A percentile compares a stretch with the other conserved stretches of the same genome.
These are phyloP conservation scores for Lucilia sericata DNA, from an alignment of 1,140 invertebrate genomes.

Conservation along the genomic window DNA sequence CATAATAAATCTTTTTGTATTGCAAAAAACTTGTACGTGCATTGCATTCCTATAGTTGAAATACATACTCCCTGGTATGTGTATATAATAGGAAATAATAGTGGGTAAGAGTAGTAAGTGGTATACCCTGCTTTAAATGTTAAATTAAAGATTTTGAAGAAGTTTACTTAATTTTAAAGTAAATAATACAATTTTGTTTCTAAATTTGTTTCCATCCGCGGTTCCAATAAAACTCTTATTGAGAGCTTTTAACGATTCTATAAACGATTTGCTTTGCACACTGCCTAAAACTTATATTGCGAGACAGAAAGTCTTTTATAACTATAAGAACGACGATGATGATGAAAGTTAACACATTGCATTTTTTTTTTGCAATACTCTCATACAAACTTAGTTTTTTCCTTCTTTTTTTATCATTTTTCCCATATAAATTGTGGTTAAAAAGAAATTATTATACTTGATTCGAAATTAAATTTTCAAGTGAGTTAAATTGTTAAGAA, in stretches of 20 bases:
- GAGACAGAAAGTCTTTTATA: background rate
- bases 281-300: background rate
- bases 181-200: too few relatives aligned
- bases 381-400: background rate
- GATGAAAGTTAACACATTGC: slow-evolving; percentile 26
- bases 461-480: slow-evolving; percentile 8
- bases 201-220: too few relatives aligned
- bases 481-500: slow-evolving; percentile 18
- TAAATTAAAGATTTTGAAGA: too few relatives aligned
- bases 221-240: too few relatives aligned
- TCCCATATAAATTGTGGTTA: background rate
- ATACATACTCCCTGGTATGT: background rate
- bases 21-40: slow-evolving; percentile 26
- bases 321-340: background rate
- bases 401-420: background rate
- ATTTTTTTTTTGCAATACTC: background rate
- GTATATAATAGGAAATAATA: too few relatives aligned
- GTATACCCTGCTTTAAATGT: too few relatives aligned
- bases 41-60: slow-evolving; percentile 10
- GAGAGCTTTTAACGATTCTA: too few relatives aligned
- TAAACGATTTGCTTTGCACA: background rate
- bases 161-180: too few relatives aligned
- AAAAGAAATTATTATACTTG: slow-evolving; percentile 21
- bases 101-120: too few relatives aligned
- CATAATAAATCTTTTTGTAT: slow-evolving; percentile 39